Base-by-base conservation (phyloP, 2,888 invertebrate species). In the Erynnis tages region DNA sequence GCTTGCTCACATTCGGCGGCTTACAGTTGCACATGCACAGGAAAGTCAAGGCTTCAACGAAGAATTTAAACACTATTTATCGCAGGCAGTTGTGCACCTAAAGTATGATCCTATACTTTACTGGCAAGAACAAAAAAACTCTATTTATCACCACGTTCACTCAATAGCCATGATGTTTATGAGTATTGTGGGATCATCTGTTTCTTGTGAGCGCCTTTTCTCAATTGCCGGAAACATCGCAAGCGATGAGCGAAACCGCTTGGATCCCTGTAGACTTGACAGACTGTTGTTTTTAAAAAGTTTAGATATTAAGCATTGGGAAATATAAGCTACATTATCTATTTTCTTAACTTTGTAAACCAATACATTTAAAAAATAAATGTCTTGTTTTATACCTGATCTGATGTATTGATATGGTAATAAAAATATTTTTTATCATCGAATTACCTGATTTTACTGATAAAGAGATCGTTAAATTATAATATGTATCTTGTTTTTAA, bases 61-160 rank as follows among this genome's bases (percentile, higher is more conserved):
- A 59, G 59, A 65, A 57, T 64, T 68, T 13, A 67, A 68, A 60
- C 63, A 67, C 11, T 66, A 69, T 65, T 67, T 67, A 65, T 66
- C 66, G 30, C 65, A 66, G 59, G 62, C 66, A 63, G 64, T 69
- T 60, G 65, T 63, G 61, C 62, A 67, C 65, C 55, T 66, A 7
- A 66, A 67, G 30, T 65, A 62, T 62, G 61, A 64, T 56, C 60
- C 62, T 60, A 45, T 64, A 62, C 57, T 64, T 47, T 68, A 66
- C 54, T 66, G 62, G 63, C 65, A 68, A 63, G 59, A 68, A 64
- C 63, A 69, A 65, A 67, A 63, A 37, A 60, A 32, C 45, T 61
- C 63, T 10, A 65, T 69, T 61, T 64, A 69, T 63, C 61, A 62
- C 8, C 59, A 60, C 4, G 56, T 65, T 59, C 59, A 60, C 55